phyloP scores from a whole-genome alignment of 2,113 vertebrate species.

The Chaetodon trifascialis region DNA sequence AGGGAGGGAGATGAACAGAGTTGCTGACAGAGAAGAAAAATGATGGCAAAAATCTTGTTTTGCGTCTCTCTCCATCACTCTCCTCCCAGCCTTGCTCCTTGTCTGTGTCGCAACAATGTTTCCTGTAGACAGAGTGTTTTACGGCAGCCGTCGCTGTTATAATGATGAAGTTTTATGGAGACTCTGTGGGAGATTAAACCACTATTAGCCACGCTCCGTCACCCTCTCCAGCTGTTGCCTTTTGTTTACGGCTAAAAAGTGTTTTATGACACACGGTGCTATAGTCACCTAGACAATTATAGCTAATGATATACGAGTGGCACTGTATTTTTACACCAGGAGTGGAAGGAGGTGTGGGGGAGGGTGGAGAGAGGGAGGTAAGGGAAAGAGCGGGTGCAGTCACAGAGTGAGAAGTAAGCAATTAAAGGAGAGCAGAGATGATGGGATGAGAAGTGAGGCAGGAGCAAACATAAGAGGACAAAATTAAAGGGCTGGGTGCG shows the following conservation, averaged over 20 bases:
- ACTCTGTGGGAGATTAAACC: conserved; percentile 84
- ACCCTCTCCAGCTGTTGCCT: conserved; percentile 83
- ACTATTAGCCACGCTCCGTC: conserved; percentile 80
- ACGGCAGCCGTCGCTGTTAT: conserved; percentile 69
- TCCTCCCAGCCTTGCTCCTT: background rate
- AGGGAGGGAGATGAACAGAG: background rate
- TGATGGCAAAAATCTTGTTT: background rate
- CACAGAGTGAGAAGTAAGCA: conserved; percentile 32
- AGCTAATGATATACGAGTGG: conserved; percentile 79
- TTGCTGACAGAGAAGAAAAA: background rate
- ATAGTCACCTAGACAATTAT: conserved; percentile 84
- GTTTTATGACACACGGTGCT: conserved; percentile 77
- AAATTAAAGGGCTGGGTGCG: conserved; percentile 8
- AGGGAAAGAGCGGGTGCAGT: conserved; percentile 18
- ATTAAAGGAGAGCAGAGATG: conserved; percentile 39
- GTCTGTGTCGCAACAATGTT: conserved; percentile 45
- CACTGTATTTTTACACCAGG: conserved; percentile 55
- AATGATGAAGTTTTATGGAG: conserved; percentile 84
- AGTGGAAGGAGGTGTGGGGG: background rate
- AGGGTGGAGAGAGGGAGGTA: too few species aligned
- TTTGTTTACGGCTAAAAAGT: conserved; percentile 82
- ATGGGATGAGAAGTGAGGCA: conserved; percentile 32
- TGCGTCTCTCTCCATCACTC: conserved; percentile 8
- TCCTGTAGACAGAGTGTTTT: conserved; percentile 70
- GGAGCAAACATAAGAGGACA: conserved; percentile 1